phyloP scores from a whole-genome alignment of 1,140 invertebrate species.

The Drosophila guanche region DNA sequence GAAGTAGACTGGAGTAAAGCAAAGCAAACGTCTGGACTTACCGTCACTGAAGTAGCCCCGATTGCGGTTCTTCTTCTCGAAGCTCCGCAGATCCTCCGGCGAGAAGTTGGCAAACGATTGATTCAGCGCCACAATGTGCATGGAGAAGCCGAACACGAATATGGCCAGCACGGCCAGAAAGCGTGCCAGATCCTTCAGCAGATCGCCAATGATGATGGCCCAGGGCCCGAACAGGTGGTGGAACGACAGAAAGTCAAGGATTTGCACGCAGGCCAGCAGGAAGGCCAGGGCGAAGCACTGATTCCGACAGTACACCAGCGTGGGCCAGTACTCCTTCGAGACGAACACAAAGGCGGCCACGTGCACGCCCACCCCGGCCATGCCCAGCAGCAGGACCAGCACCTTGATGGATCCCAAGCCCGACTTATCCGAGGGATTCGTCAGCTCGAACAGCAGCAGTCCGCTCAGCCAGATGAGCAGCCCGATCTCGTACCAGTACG shows the following conservation, averaged over 20 bases:
- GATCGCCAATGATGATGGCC: constrained; percentile 95
- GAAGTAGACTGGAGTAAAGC: constrained; percentile 52
- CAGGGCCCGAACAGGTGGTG: constrained; percentile 99
- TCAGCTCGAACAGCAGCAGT: constrained; percentile 96
- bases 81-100: constrained; percentile 85
- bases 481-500: constrained; percentile 98
- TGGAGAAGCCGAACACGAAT: constrained; percentile 99
- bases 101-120: constrained; percentile 92
- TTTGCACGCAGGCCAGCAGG: constrained; percentile 97
- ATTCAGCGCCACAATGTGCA: constrained; percentile 98
- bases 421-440: constrained; percentile 97
- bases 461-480: constrained; percentile 98
- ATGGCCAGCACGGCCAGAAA: constrained; percentile 98
- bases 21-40: constrained; percentile 85
- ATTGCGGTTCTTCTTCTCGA: constrained; percentile 84
- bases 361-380: constrained; percentile 96
- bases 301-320: constrained; percentile 95
- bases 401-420: constrained; percentile 97
- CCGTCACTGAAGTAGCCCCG: constrained; percentile 88
- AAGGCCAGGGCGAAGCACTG: constrained; percentile 98
- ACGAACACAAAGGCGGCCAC: constrained; percentile 90
- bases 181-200: constrained; percentile 95
- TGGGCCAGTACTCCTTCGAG: constrained; percentile 89
- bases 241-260: constrained; percentile 98
- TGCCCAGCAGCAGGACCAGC: constrained; percentile 95